Evolutionary conservation across 2,113 vertebrate genomes (phyloP).

Genomic region (Protomyctophum bolini): DNA sequence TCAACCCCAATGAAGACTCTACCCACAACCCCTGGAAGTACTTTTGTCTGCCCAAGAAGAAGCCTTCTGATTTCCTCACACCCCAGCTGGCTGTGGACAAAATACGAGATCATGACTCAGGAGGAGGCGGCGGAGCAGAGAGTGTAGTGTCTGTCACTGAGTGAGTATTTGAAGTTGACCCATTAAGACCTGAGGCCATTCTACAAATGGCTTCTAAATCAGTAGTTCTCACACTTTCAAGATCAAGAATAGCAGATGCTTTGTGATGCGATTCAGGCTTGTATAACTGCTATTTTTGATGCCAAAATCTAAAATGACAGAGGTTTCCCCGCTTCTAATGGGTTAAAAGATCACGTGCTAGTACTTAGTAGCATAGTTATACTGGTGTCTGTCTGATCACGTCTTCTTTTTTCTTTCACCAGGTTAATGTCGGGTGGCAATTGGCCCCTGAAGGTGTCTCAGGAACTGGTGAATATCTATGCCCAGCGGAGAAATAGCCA

Average conservation of each 20-base stretch:
- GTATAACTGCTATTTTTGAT: too few species aligned
- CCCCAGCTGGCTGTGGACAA: constrained; percentile 91
- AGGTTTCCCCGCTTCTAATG: too few species aligned
- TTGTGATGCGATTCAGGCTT: too few species aligned
- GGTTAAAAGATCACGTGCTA: too few species aligned
- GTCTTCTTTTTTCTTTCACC: neutral
- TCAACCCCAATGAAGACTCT: constrained; percentile 87
- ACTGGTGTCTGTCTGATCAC: too few species aligned
- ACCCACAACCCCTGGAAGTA: constrained; percentile 91
- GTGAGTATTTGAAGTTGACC: constrained; percentile 77
- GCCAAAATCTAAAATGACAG: too few species aligned
- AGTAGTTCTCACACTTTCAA: too few species aligned
- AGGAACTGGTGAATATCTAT: constrained; percentile 91
- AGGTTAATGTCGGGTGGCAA: constrained; percentile 92
- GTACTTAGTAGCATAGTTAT: too few species aligned
- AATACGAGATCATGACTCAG: constrained; percentile 86
- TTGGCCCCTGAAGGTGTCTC: constrained; percentile 91
- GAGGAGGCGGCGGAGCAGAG: constrained; percentile 77
- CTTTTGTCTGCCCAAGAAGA: constrained; percentile 92
- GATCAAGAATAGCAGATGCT: too few species aligned
- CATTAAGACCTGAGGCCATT: too few species aligned
- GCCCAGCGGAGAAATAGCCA: constrained; percentile 90
- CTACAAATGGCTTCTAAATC: too few species aligned
- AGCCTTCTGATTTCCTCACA: constrained; percentile 83
- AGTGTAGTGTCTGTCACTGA: constrained; percentile 88